phyloP scores from a whole-genome alignment of 2,113 vertebrate genomes.

The Acanthisitta chloris region DNA sequence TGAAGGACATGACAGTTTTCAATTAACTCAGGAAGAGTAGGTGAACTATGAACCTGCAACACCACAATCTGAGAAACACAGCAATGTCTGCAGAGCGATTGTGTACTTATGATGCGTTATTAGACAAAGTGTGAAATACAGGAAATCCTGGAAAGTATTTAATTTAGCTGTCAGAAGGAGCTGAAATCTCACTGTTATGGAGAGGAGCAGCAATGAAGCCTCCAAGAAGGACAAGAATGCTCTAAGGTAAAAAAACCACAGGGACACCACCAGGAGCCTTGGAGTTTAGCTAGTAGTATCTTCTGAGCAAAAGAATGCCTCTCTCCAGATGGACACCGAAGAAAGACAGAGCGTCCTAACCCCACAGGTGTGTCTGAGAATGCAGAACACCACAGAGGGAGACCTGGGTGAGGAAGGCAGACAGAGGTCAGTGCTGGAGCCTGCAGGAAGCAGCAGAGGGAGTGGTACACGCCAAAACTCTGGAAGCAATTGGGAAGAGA shows the following conservation, averaged over 20 bases:
- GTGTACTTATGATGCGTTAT: neutral
- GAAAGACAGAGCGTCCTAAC: neutral
- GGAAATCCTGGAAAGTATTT: neutral
- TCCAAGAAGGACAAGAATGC: accelerated
- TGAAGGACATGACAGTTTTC: neutral
- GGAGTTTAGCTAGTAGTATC: neutral
- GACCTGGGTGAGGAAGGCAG: neutral
- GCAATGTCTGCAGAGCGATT: neutral
- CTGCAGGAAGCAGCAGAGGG: accelerated
- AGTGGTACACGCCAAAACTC: accelerated
- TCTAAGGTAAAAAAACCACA: accelerated
- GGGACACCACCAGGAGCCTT: neutral
- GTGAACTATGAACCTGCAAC: neutral
- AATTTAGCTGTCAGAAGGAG: neutral
- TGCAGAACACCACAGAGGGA: neutral
- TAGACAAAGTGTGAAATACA: neutral
- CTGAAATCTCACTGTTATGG: neutral
- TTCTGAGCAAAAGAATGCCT: neutral
- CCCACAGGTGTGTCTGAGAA: neutral
- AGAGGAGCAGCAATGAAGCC: neutral
- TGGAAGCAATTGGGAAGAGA: neutral
- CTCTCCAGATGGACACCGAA: neutral
- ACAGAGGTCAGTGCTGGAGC: neutral
- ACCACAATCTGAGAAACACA: neutral
- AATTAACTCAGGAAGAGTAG: neutral